Base-by-base conservation (phyloP, 2,113 vertebrate species). In the Suricata suricatta region DNA sequence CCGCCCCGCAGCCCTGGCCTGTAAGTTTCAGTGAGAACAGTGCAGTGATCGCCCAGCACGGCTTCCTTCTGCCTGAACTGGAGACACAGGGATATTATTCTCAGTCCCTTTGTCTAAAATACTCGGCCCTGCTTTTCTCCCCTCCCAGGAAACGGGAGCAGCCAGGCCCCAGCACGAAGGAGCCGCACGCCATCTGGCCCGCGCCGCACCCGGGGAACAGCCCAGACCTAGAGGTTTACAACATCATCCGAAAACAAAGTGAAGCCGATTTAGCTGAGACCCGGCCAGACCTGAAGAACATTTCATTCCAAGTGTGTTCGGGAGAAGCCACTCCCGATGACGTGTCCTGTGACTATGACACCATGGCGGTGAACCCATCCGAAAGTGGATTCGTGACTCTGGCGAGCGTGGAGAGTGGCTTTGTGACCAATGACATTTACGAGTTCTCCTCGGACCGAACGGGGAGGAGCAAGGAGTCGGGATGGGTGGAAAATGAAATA, bases 401-500 rank as follows among this genome's bases (percentile, higher is more conserved):
- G 79, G 99, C 98, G 60, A 99, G 99, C 97, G 97, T 99, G 0
- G 99, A 99, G 91, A 99, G 99, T 0, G 99, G 99, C 82, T 99
- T 99, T 97, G 99, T 99, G 86, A 99, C 99, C 94, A 99, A 99
- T 29, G 99, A 99, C 97, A 99, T 99, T 77, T 99, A 99, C 31
- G 99, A 99, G 97, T 98, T 99, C 81, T 99, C 99, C 63, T 98
- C 97, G 23, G 97, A 98, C 90, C 95, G 19, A 14, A 97, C 90
- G 16, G 98, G 96, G 90, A 98, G 95, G 93, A 98, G 98, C 98
- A 88, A 98, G 85, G 99, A 99, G 82, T 98, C 99, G 0, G 98
- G 99, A 50, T 99, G 99, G 99, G 99, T 99, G 80, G 99, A 99
- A 95, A 99, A 99, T 74, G 99, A 99, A 98, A 99, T 99, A 95